phyloP scores from a whole-genome alignment of 2,888 invertebrate genomes.

The Andrena bucephala region DNA sequence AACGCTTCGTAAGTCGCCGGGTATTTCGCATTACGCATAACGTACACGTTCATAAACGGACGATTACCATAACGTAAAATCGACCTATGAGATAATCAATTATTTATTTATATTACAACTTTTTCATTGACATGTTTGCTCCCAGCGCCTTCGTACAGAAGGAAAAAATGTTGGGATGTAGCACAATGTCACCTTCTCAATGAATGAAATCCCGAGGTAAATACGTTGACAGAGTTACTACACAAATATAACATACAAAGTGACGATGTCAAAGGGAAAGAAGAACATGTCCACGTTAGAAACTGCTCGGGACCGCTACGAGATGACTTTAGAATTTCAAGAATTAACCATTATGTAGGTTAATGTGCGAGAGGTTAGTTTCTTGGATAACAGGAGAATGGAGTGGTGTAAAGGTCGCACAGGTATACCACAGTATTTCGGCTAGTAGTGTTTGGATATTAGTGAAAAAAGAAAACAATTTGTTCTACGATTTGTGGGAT shows the following conservation, averaged over 20 bases:
- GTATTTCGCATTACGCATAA: constrained; percentile 25
- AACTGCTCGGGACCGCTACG: constrained; percentile 19
- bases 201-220: constrained; percentile 34
- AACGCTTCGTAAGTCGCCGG: constrained; percentile 17
- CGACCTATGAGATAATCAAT: constrained; percentile 7
- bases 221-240: constrained; percentile 4
- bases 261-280: not conserved
- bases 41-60: not conserved
- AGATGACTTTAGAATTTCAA: constrained; percentile 20
- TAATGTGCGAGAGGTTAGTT: constrained; percentile 42
- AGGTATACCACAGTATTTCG: constrained; percentile 26
- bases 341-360: constrained; percentile 50
- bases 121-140: constrained; percentile 23
- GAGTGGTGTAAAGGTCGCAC: not conserved
- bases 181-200: constrained; percentile 35
- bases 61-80: not conserved
- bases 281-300: constrained; percentile 3
- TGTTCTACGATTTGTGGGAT: constrained; percentile 29
- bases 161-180: constrained; percentile 27
- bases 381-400: not conserved
- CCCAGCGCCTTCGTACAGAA: not conserved
- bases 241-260: not conserved
- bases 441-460: constrained; percentile 9
- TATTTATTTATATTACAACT: constrained; percentile 1
- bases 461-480: constrained; percentile 10